Conservation (phyloP, 2,113 vertebrate genomes). For the Macquaria ambigua region DNA sequence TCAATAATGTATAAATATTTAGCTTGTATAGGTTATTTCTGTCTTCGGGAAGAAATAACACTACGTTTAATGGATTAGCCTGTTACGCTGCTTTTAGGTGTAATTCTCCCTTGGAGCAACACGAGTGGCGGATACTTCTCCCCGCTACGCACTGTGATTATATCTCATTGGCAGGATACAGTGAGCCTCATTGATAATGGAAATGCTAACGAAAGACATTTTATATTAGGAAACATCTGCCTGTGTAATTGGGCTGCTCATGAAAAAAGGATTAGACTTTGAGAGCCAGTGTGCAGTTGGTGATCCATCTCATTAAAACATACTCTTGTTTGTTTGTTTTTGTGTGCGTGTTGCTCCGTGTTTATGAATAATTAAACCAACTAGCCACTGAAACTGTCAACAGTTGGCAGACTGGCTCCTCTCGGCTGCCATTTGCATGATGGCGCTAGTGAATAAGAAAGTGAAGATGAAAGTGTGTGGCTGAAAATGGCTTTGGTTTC, state of each 20-base stretch:
- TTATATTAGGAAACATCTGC: conserved; percentile 70
- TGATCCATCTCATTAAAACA: conserved; percentile 71
- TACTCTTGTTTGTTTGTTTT: conserved; percentile 59
- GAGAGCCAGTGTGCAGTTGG: conserved; percentile 47
- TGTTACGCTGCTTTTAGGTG: conserved; percentile 1
- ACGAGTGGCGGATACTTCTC: conserved; percentile 19
- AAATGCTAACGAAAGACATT: conserved; percentile 46
- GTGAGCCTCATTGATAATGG: conserved; percentile 36
- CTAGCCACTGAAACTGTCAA: conserved; percentile 67
- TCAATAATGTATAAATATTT: conserved; percentile 35
- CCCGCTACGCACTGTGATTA: conserved; percentile 1
- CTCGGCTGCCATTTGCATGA: conserved; percentile 53
- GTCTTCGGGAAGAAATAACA: conserved; percentile 16
- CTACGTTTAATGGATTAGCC: not conserved
- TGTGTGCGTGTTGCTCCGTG: conserved; percentile 54
- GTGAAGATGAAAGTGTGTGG: conserved; percentile 45
- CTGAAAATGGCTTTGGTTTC: conserved; percentile 41
- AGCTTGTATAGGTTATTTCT: conserved; percentile 4
- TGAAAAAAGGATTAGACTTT: conserved; percentile 65
- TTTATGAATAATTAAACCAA: conserved; percentile 79
- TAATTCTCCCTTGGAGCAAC: conserved; percentile 36
- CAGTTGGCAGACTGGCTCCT: conserved; percentile 62
- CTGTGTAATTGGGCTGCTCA: conserved; percentile 55
- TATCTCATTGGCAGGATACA: conserved; percentile 32
- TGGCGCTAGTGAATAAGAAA: conserved; percentile 26